Base-by-base conservation (phyloP, 2,797 vertebrate species). In the Salmo trutta region DNA sequence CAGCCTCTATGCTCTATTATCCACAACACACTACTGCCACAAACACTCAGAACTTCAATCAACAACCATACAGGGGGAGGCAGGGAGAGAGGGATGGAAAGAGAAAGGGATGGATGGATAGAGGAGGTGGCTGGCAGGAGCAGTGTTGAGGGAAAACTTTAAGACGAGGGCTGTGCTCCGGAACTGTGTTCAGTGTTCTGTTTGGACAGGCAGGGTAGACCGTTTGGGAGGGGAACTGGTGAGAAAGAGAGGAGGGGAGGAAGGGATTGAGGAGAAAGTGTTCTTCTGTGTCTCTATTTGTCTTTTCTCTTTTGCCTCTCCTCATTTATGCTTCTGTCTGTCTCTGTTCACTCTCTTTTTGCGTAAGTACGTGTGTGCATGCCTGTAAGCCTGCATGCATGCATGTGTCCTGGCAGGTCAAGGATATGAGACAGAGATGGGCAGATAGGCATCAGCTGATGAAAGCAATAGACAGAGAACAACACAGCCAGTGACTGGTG, bases 1-100 rank as follows among this genome's bases (percentile, higher is more conserved):
- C 96, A 96, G 96, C 95, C 96, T 97, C 97, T 97, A 96, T 97
- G 97, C 96, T 98, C 97, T 97, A 98, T 98, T 98, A 98, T 96
- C 97, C 97, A 96, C 94, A 97, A 97, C 97, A 97, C 97, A 98
- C 96, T 97, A 96, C 96, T 98, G 97, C 96, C 97, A 99, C 96
- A 96, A 96, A 95, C 96, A 97, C 96, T 99, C 97, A 98, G 96
- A 98, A 96, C 97, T 96, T 97, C 97, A 98, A 99, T 98, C 97
- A 98, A 98, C 97, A 96, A 98, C 96, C 95, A 95, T 86, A 93
- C 91, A 93, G 92, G 90, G 88, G 93, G 94, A 94, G 95, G 94
- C 94, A 84, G 88, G 81, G 90, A 90, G 83, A 82, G 79, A 80
- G 80, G 88, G 81, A 73, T 77, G 93, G 92, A 94, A 91, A 93